These are phyloP conservation scores for Dasypogon diadema DNA, from an alignment of 2,888 invertebrate species.

Conservation along the genomic window DNA sequence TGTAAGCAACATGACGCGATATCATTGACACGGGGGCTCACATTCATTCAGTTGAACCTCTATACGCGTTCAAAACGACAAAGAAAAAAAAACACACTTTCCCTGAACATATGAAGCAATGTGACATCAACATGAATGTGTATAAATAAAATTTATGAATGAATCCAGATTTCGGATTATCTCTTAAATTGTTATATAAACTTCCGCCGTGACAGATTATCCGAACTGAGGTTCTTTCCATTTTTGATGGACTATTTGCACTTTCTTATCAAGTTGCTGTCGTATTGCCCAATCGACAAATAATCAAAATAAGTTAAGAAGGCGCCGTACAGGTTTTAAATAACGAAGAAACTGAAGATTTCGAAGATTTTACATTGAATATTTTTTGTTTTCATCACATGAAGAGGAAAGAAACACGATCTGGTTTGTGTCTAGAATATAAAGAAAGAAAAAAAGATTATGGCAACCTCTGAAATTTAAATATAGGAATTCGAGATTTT, in stretches of 20 bases:
- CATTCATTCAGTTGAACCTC: slow-evolving; percentile 35
- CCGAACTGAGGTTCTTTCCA: slow-evolving; percentile 15
- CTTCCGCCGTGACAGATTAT: slow-evolving; percentile 47
- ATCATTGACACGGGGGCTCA: slow-evolving; percentile 42
- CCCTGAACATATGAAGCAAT: slow-evolving; percentile 17
- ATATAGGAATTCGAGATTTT: no score
- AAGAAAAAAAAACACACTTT: neutral
- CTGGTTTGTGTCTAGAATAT: no score
- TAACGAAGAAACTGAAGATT: neutral
- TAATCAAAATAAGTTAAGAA: neutral
- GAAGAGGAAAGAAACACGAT: no score
- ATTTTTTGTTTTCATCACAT: no score
- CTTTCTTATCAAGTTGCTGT: slow-evolving; percentile 22
- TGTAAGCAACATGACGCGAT: slow-evolving; percentile 46
- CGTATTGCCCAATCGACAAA: neutral
- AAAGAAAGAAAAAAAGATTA: no score
- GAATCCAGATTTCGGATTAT: slow-evolving; percentile 48
- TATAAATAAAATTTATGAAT: slow-evolving; percentile 50
- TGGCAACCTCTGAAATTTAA: no score
- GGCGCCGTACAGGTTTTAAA: neutral
- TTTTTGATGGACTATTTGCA: slow-evolving; percentile 29
- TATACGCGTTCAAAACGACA: slow-evolving; percentile 11
- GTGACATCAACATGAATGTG: slow-evolving; percentile 24
- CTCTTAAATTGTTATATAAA: slow-evolving; percentile 49
- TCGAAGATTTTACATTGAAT: neutral